These are phyloP conservation scores for Sporophila hypoxantha DNA, from an alignment of 2,113 vertebrate species.

Conservation along the genomic window DNA sequence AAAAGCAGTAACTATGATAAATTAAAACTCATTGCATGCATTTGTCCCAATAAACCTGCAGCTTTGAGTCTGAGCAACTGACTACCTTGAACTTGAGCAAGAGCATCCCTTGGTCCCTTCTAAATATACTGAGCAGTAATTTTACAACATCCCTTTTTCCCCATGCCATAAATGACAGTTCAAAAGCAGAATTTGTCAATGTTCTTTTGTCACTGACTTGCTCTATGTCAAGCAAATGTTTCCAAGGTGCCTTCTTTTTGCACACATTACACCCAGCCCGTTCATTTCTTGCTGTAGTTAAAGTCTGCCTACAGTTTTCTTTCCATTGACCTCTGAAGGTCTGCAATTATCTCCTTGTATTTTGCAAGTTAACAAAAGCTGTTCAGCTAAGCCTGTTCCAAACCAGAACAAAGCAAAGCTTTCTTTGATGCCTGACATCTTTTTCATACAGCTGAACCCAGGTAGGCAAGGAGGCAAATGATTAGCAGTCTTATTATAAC, in stretches of 20 bases:
- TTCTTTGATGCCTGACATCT: neutral
- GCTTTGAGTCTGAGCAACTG: neutral
- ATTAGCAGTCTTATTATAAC: neutral
- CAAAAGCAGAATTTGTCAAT: neutral
- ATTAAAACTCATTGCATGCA: neutral
- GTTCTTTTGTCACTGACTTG: neutral
- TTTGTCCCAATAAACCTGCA: neutral
- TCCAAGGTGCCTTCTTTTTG: neutral
- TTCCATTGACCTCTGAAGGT: neutral
- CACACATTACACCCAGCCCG: neutral
- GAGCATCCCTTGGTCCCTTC: fast-evolving
- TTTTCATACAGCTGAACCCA: neutral
- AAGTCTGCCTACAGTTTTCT: neutral
- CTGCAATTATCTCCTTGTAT: neutral
- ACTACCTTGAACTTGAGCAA: neutral
- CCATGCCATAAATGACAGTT: neutral
- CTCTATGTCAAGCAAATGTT: neutral
- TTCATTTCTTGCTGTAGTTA: neutral
- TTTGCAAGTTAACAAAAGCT: neutral
- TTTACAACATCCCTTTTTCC: neutral
- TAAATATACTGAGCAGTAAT: neutral
- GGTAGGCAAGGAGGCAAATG: neutral
- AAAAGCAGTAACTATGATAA: neutral
- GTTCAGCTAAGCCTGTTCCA: neutral
- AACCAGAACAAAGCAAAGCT: neutral